A percentile compares a stretch with the other conserved stretches of the same genome.
These are phyloP conservation scores for Mus spicilegus DNA, from an alignment of 2,113 vertebrate genomes.

Conservation along the genomic window DNA sequence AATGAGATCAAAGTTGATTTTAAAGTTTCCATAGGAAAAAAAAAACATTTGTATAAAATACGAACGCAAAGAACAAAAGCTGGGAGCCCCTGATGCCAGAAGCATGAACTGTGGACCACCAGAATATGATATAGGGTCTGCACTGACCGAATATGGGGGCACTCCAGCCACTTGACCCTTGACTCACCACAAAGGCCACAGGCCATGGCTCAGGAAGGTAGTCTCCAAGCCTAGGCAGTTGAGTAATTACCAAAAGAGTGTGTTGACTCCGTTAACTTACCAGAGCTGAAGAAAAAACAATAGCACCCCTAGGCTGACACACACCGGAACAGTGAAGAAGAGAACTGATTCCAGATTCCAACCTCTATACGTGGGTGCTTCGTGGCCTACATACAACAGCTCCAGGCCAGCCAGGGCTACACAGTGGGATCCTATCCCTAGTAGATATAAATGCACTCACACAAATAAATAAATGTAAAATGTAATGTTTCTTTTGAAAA, in stretches of 20 bases:
- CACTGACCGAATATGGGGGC: no score
- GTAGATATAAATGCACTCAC: background rate
- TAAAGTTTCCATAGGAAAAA: background rate
- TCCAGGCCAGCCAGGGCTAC: background rate
- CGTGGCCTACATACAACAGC: background rate
- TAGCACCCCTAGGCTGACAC: background rate
- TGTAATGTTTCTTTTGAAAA: background rate
- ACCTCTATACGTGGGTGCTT: background rate
- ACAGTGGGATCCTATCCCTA: background rate
- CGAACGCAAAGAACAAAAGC: background rate
- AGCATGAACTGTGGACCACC: background rate
- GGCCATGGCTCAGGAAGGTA: background rate
- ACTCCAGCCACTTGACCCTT: background rate
- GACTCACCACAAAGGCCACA: background rate
- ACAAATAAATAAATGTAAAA: background rate
- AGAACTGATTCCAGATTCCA: background rate
- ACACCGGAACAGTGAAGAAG: background rate
- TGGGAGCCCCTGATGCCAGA: background rate
- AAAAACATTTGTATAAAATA: background rate
- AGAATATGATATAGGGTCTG: background rate
- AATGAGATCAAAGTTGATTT: background rate
- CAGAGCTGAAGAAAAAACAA: background rate
- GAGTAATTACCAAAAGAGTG: background rate
- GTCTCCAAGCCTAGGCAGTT: background rate
- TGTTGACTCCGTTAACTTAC: background rate